phyloP scores from a whole-genome alignment of 2,797 vertebrate species.

The Leptatherina wallacei region DNA sequence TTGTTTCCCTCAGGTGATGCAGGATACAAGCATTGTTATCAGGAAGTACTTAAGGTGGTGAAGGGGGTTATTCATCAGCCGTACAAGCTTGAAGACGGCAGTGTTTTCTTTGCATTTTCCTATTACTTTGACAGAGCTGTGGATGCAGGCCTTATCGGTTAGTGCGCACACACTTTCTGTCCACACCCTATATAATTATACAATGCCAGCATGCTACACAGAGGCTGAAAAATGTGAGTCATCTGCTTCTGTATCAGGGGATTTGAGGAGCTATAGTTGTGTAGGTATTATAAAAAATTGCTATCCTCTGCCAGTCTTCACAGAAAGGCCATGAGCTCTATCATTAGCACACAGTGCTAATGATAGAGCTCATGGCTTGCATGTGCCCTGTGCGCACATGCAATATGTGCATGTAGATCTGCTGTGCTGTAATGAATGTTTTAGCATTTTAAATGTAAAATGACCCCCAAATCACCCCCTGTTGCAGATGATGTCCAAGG shows the following conservation, averaged over 20 bases:
- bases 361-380: too few relatives aligned
- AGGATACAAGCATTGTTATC: constrained; percentile 91
- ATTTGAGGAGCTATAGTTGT: constrained; percentile 63
- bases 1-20: constrained; percentile 80
- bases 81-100: constrained; percentile 82
- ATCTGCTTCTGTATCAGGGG: constrained; percentile 60
- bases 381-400: too few relatives aligned
- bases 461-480: constrained; percentile 24
- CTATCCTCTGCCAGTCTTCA: constrained; percentile 44
- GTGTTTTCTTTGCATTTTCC: constrained; percentile 94
- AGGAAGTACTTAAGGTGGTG: constrained; percentile 90
- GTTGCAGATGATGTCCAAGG: constrained; percentile 89
- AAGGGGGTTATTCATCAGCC: constrained; percentile 91
- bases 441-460: constrained; percentile 41
- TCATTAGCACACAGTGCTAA: constrained; percentile 54
- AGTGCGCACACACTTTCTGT: constrained; percentile 50
- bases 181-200: constrained; percentile 65
- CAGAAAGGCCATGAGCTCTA: constrained; percentile 51
- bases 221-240: constrained; percentile 61
- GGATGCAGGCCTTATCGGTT: constrained; percentile 92
- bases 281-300: constrained; percentile 66
- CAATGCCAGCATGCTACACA: constrained; percentile 45
- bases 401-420: constrained; percentile 34
- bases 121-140: constrained; percentile 96
- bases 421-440: constrained; percentile 39